Base-by-base conservation (phyloP, 2,888 invertebrate genomes). In the Limnephilus auricula region DNA sequence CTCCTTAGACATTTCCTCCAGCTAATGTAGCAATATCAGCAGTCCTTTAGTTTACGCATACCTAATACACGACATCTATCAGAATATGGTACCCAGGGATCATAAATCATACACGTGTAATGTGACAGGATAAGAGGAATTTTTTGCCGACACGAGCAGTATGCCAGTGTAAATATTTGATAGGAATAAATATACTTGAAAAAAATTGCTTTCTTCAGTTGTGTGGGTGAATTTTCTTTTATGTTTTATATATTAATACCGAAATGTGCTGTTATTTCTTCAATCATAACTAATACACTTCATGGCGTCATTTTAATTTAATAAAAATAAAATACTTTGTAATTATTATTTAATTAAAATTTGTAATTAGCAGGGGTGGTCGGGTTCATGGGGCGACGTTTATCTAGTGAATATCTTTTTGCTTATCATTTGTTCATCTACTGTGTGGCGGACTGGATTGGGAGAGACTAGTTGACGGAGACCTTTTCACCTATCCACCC, bases 1-100 rank as follows among this genome's bases (percentile, higher is more conserved):
- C 87, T 85, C 50, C 40, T 18, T 30, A 78, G 82, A 88, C 65
- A 80, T 80, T 88, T 88, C 91, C 88, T 83, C 37, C 13, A 50
- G 88, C 80, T 91, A 91, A 91, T 91, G 91, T 91, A 91, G 91
- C 89, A 65, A n/a, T 30, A 50, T 79, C 79, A 79, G 90, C 86
- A 86, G 30, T 89, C 89, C 87, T 78, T 88, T 34, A 79, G 65
- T 32, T 32, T 50, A 31, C 45, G 86, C 65, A 65, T 65, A 65
- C 65, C 65, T 65, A 65, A 65, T 65, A 65, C 65, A 86, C 86
- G 86, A 78, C 79, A 40, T n/a, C 87, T 30, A 65, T 87, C 65
- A 65, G 65, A 65, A 65, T 65, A 65, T n/a, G 65, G 25, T 65
- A 25, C 65, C 87, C 34, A 25, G 30, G 65, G 79, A 78, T 31